Conservation (phyloP, 2,888 invertebrate genomes). For the Chymomyza procnemis region DNA sequence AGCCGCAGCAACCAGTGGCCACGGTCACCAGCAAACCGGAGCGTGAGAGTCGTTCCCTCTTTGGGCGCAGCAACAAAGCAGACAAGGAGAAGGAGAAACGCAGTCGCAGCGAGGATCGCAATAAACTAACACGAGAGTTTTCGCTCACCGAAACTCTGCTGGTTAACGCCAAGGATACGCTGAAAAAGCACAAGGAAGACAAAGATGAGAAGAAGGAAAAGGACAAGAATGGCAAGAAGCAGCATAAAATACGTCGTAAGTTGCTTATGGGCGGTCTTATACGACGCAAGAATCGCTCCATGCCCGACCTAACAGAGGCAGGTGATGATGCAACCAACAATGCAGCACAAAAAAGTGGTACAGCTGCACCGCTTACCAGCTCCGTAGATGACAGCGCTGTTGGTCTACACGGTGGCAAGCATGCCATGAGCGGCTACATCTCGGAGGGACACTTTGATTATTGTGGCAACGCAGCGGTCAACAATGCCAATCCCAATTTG, state of each 20-base stretch:
- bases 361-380: slow-evolving; percentile 78
- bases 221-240: slow-evolving; percentile 90
- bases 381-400: slow-evolving; percentile 89
- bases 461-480: slow-evolving; percentile 79
- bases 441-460: slow-evolving; percentile 93
- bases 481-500: slow-evolving; percentile 86
- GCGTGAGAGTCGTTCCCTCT: slow-evolving; percentile 84
- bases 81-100: slow-evolving; percentile 87
- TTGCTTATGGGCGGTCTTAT: slow-evolving; percentile 93
- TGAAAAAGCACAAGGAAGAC: slow-evolving; percentile 82
- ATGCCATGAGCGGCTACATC: slow-evolving; percentile 86
- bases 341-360: slow-evolving; percentile 38
- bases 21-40: too few species aligned
- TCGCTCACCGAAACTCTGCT: slow-evolving; percentile 83
- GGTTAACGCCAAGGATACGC: slow-evolving; percentile 79
- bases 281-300: slow-evolving; percentile 91
- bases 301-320: slow-evolving; percentile 93
- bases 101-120: slow-evolving; percentile 91
- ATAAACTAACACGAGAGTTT: slow-evolving; percentile 86
- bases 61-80: slow-evolving; percentile 83
- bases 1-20: slow-evolving; percentile 8
- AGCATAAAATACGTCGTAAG: slow-evolving; percentile 93
- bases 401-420: slow-evolving; percentile 81
- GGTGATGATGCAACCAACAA: slow-evolving; percentile 79
- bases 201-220: slow-evolving; percentile 83